Conservation (phyloP, 2,888 invertebrate genomes). For the Parnassius apollo region DNA sequence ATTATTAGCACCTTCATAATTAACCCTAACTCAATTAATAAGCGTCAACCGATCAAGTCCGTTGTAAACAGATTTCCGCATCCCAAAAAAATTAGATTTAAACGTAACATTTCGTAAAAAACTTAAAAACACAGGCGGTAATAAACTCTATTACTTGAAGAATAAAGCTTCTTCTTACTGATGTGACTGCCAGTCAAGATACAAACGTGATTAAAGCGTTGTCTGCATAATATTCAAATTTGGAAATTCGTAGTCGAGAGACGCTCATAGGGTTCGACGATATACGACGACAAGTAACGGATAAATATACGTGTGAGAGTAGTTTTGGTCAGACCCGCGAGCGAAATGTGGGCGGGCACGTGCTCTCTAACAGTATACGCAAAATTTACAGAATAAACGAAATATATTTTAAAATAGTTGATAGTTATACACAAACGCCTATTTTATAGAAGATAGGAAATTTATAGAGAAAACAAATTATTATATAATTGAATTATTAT, state of each 20-base stretch:
- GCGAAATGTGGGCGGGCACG: constrained; percentile 61
- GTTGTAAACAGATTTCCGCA: constrained; percentile 47
- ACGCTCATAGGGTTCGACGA: constrained; percentile 41
- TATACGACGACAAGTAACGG: constrained; percentile 54
- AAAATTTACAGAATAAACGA: constrained; percentile 32
- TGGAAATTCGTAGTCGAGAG: constrained; percentile 30
- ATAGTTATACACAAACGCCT: no score
- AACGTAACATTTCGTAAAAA: constrained; percentile 15
- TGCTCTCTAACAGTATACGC: constrained; percentile 44
- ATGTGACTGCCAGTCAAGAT: constrained; percentile 35
- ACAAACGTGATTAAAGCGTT: constrained; percentile 42
- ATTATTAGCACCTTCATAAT: constrained; percentile 7
- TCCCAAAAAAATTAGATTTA: constrained; percentile 34
- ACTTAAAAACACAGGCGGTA: constrained; percentile 14
- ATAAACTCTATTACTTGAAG: constrained; percentile 14
- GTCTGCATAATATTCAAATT: constrained; percentile 41
- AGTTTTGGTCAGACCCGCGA: constrained; percentile 69
- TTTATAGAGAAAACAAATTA: no score
- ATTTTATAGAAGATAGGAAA: no score
- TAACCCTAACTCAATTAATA: constrained; percentile 39
- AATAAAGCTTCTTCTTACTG: constrained; percentile 24
- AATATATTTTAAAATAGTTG: background rate
- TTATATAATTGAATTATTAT: no score
- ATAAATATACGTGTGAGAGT: constrained; percentile 69
- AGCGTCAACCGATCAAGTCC: constrained; percentile 51